Percentiles rank a stretch among this genome's conserved stretches.
Evolutionary conservation across 2,888 invertebrate genomes (phyloP).

Genomic region (Helicoverpa assulta): DNA sequence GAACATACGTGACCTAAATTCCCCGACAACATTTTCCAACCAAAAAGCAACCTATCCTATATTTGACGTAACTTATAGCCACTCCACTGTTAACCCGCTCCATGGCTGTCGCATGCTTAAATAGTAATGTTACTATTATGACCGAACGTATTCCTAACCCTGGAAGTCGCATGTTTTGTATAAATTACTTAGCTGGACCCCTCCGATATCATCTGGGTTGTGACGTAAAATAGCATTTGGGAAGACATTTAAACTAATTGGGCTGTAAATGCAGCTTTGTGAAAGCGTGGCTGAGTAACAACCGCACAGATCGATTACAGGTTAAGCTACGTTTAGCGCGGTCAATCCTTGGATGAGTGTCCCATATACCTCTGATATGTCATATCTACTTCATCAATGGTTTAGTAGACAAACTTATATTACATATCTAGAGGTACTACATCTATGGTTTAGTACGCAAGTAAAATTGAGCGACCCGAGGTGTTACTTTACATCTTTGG

Average conservation of each 20-base stretch:
- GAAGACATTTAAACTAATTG: conserved; percentile 33
- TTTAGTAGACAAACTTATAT: too few relatives aligned
- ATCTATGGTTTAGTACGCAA: too few relatives aligned
- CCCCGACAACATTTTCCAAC: too few relatives aligned
- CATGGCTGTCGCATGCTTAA: conserved; percentile 62
- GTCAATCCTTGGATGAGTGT: too few relatives aligned
- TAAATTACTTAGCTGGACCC: conserved; percentile 65
- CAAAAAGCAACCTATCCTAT: not conserved
- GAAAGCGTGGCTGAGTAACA: not conserved
- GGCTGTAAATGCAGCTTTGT: conserved; percentile 21
- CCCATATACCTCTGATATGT: too few relatives aligned
- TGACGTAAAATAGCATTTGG: conserved; percentile 27
- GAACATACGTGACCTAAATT: not conserved
- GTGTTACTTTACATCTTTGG: too few relatives aligned
- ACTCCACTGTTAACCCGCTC: conserved; percentile 51
- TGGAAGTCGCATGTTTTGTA: conserved; percentile 60
- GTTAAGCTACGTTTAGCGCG: not conserved
- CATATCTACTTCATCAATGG: too few relatives aligned
- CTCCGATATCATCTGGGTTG: conserved; percentile 58
- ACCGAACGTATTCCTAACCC: conserved; percentile 55
- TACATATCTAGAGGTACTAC: too few relatives aligned
- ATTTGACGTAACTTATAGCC: conserved; percentile 24
- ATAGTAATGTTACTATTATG: conserved; percentile 68
- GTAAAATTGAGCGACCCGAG: too few relatives aligned
- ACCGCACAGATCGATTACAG: not conserved